These are phyloP conservation scores for Aptenodytes patagonicus DNA, from an alignment of 2,113 vertebrate species.

Conservation along the genomic window DNA sequence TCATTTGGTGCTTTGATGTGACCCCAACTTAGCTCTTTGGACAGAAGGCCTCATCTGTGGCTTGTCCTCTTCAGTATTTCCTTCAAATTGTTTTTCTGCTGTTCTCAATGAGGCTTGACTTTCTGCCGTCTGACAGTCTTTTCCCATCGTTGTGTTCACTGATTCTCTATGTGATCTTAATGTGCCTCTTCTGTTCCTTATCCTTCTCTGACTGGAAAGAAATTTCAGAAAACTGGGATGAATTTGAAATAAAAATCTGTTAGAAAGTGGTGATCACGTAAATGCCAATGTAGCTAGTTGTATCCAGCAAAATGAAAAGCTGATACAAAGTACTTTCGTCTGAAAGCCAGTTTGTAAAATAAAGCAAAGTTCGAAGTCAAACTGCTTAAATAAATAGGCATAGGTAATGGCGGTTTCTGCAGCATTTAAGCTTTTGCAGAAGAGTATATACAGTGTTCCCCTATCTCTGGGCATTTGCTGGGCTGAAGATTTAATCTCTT, in stretches of 20 bases:
- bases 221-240: not conserved
- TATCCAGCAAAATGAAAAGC: not conserved
- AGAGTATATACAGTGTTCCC: not conserved
- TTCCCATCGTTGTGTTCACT: not conserved
- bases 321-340: not conserved
- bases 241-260: not conserved
- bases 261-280: not conserved
- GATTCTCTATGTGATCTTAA: not conserved
- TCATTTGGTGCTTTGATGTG: not conserved
- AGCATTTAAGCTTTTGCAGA: not conserved
- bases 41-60: not conserved
- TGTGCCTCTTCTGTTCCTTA: not conserved
- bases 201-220: not conserved
- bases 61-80: not conserved
- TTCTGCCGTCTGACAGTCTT: not conserved
- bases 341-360: not conserved
- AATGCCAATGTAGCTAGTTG: not conserved
- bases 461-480: not conserved
- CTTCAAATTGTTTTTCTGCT: not conserved
- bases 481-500: not conserved
- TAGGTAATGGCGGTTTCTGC: accelerated
- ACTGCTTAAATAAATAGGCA: not conserved
- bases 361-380: not conserved
- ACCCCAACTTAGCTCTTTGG: not conserved
- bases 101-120: not conserved